Evolutionary conservation across 2,797 vertebrate genomes (phyloP).

Genomic region (Liasis olivaceus): DNA sequence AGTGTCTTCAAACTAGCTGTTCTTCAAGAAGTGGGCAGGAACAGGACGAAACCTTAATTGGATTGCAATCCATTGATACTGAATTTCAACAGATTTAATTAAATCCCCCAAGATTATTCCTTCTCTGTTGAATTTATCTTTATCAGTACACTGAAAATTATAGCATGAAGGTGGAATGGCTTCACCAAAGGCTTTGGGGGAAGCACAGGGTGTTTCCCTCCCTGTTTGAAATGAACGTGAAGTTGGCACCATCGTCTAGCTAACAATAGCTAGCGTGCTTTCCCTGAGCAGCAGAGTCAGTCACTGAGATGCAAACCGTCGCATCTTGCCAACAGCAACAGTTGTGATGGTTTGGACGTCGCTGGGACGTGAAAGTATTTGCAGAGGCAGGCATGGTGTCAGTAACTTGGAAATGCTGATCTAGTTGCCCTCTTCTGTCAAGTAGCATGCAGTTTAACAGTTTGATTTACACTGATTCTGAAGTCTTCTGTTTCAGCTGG

Average conservation of each 20-base stretch:
- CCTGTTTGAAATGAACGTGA: neutral
- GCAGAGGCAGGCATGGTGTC: neutral
- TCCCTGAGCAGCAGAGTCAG: neutral
- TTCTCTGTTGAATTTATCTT: too few species aligned
- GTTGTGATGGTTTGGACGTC: neutral
- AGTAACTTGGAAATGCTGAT: neutral
- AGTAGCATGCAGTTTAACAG: neutral
- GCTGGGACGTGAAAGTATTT: neutral
- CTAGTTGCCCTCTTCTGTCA: neutral
- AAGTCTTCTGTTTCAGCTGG: constrained; percentile 76
- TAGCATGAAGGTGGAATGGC: neutral
- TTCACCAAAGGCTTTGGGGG: neutral
- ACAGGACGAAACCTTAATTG: too few species aligned
- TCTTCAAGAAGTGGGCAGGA: too few species aligned
- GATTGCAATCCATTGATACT: too few species aligned
- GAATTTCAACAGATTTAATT: too few species aligned
- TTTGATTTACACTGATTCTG: neutral
- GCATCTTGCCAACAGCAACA: neutral
- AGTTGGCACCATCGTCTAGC: neutral
- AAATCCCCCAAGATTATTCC: too few species aligned
- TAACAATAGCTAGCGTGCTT: neutral
- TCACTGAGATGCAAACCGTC: neutral
- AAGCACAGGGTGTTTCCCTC: too few species aligned
- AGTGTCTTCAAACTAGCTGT: too few species aligned
- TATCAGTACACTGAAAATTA: too few species aligned